Evolutionary conservation across 1,140 invertebrate species (phyloP).

Genomic region (Drosophila burlai): DNA sequence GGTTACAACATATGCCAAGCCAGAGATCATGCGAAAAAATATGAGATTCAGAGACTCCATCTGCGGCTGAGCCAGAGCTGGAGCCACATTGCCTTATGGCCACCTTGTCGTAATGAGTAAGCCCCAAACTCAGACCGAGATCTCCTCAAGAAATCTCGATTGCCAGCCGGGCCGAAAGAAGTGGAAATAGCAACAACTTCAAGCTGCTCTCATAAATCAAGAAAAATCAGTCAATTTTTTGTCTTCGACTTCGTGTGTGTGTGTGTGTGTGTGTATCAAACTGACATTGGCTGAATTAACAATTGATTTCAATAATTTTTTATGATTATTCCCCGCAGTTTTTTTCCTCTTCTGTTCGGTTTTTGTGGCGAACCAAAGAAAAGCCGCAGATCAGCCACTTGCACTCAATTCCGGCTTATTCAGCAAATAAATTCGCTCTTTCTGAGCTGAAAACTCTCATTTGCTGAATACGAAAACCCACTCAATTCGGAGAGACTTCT

Average conservation of each 20-base stretch:
- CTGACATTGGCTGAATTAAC: constrained; percentile 83
- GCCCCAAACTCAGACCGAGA: constrained; percentile 37
- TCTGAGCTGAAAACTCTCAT: not conserved
- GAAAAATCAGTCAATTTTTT: constrained; percentile 83
- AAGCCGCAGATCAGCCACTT: constrained; percentile 53
- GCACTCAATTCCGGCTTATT: constrained; percentile 46
- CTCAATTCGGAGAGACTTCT: constrained; percentile 44
- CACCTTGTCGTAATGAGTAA: constrained; percentile 51
- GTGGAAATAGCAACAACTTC: constrained; percentile 31
- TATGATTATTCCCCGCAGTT: constrained; percentile 66
- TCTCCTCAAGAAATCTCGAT: constrained; percentile 56
- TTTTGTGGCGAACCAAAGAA: constrained; percentile 45
- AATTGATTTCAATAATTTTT: constrained; percentile 84
- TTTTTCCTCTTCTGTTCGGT: constrained; percentile 60
- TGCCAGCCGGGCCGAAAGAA: constrained; percentile 40
- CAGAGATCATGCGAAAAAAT: constrained; percentile 57
- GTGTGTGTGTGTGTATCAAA: constrained; percentile 58
- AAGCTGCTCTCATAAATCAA: constrained; percentile 76
- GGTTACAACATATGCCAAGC: constrained; percentile 58
- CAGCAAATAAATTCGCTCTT: constrained; percentile 35
- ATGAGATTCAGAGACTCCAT: constrained; percentile 38
- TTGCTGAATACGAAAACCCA: constrained; percentile 68
- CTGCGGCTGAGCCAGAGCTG: constrained; percentile 20
- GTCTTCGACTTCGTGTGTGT: constrained; percentile 16
- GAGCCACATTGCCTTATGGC: constrained; percentile 8